These are phyloP conservation scores for Tursiops truncatus DNA, from an alignment of 2,113 vertebrate species.

Conservation along the genomic window DNA sequence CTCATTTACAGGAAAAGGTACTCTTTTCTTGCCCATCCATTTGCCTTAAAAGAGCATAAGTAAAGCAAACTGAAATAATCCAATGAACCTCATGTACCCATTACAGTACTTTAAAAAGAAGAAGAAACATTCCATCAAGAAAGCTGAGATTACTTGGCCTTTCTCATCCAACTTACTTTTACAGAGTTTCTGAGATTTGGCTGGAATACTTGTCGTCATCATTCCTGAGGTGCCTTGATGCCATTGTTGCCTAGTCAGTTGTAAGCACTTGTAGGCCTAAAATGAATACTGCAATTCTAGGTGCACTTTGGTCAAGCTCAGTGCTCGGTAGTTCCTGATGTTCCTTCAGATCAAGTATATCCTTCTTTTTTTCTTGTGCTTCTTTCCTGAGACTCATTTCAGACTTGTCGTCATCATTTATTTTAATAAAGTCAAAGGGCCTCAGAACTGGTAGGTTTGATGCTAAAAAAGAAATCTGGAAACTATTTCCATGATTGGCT, in stretches of 20 bases:
- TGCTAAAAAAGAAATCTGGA: slow-evolving; percentile 7
- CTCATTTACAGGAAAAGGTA: slow-evolving; percentile 50
- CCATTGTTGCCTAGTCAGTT: background rate
- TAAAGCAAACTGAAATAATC: slow-evolving; percentile 34
- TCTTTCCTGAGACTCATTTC: slow-evolving; percentile 3
- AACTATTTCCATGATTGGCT: slow-evolving; percentile 15
- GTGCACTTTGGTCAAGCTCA: background rate
- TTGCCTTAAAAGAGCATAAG: slow-evolving; percentile 37
- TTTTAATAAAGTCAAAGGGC: slow-evolving; percentile 31
- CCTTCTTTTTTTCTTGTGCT: background rate
- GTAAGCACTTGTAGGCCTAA: background rate
- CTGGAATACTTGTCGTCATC: background rate
- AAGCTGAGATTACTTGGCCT: background rate
- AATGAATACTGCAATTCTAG: slow-evolving; percentile 24
- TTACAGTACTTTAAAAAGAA: background rate
- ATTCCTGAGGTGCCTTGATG: background rate
- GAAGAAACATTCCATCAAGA: background rate
- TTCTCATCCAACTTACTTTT: background rate
- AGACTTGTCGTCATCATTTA: slow-evolving; percentile 11
- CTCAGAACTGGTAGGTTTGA: background rate
- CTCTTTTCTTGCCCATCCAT: slow-evolving; percentile 11
- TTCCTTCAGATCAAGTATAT: background rate
- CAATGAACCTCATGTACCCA: slow-evolving; percentile 14
- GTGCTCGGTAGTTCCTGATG: background rate
- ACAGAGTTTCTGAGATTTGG: background rate